Base-by-base conservation (phyloP, 2,888 invertebrate genomes). In the Venusia cambrica region DNA sequence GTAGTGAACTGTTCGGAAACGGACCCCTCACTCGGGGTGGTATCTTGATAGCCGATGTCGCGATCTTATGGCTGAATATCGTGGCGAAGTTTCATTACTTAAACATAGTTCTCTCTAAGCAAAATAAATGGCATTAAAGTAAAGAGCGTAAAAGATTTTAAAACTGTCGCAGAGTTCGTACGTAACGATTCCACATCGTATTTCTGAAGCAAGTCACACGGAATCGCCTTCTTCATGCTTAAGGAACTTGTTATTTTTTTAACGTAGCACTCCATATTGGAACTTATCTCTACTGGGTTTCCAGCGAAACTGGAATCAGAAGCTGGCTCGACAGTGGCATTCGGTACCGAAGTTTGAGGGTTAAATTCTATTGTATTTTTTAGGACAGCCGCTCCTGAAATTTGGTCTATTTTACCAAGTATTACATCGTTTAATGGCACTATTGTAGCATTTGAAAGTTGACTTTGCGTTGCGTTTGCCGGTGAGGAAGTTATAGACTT, bases 401-500 rank as follows among this genome's bases (percentile, higher is more conserved):
- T n/a, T n/a, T n/a, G n/a, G n/a, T n/a, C n/a, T n/a, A n/a, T n/a
- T n/a, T n/a, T n/a, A n/a, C n/a, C n/a, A n/a, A n/a, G n/a, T n/a
- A n/a, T n/a, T n/a, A n/a, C n/a, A n/a, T n/a, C n/a, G n/a, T n/a
- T n/a, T n/a, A n/a, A n/a, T 12, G 22, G 6, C 3, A 33, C 32
- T 11, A 38, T 11, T n/a, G 28, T 38, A 4, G 28, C 32, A 11
- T 38, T 38, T 5, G 38, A 28, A 6, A 33, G 9, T 34, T 21
- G 16, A 17, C 26, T 21, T 2, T 15, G n/a, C 25, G 12, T 5
- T 10, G 14, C 6, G 2, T 4, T 11, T 9, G 3, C 7, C 10
- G 11, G 12, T 4, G 21, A 8, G 6, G 18, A 3, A 5, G 22
- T 13, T n/a, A 27, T 22, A 2, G 13, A 18, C 29, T 34, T 20